These are phyloP conservation scores for Lacerta bilineata DNA, from an alignment of 2,797 vertebrate species.

Conservation along the genomic window DNA sequence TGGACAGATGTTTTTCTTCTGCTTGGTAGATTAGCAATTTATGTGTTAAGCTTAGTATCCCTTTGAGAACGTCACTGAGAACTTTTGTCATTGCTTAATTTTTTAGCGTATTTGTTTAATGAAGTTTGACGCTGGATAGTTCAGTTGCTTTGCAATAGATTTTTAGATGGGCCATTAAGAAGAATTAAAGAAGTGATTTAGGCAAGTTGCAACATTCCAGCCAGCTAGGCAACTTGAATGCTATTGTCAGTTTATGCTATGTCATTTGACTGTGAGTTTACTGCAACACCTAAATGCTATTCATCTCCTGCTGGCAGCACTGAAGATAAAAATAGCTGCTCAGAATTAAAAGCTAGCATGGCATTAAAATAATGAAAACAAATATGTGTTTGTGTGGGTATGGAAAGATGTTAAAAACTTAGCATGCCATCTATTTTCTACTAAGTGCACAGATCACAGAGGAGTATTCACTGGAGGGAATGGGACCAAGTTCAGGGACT, in stretches of 20 bases:
- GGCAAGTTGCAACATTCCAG: background rate
- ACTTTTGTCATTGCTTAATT: constrained; percentile 41
- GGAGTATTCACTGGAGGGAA: background rate
- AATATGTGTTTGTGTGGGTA: background rate
- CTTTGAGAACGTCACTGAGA: constrained; percentile 38
- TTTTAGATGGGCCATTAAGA: constrained; percentile 39
- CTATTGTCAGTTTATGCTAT: constrained; percentile 9
- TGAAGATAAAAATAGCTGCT: constrained; percentile 4
- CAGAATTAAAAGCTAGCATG: constrained; percentile 12
- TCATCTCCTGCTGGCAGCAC: background rate
- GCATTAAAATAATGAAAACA: background rate
- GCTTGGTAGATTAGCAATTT: constrained; percentile 48
- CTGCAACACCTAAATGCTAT: background rate
- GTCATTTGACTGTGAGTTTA: background rate
- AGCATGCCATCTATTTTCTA: background rate
- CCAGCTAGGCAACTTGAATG: constrained; percentile 22
- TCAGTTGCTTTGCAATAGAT: constrained; percentile 36
- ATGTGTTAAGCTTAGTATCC: constrained; percentile 44
- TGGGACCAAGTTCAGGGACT: background rate
- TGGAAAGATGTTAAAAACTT: background rate
- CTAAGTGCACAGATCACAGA: too few relatives aligned
- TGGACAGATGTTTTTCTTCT: constrained; percentile 50
- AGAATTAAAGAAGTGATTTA: constrained; percentile 41
- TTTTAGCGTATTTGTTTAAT: constrained; percentile 44
- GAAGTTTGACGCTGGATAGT: constrained; percentile 39